Conservation (phyloP, 2,113 vertebrate genomes). For the Oryzias javanicus region DNA sequence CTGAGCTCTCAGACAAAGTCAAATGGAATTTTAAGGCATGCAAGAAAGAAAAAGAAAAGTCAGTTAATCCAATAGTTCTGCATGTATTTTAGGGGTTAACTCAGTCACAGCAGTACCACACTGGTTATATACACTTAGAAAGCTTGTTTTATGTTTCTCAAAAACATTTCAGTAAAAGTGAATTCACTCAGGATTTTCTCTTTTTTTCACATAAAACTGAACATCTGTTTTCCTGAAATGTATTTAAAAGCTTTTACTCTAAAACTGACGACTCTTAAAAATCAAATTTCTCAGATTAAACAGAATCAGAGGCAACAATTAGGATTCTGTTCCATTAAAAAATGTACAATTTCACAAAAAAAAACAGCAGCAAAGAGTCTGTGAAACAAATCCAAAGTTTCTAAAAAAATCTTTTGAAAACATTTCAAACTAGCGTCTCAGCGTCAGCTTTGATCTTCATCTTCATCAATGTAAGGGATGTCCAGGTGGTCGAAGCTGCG, state of each 20-base stretch:
- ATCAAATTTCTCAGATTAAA: no score
- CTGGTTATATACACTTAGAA: no score
- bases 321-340: conserved; percentile 21
- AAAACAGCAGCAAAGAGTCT: no score
- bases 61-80: not conserved
- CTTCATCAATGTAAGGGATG: conserved; percentile 80
- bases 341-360: conserved; percentile 21
- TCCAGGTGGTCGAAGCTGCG: conserved; percentile 80
- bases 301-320: conserved; percentile 8
- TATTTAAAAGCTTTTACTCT: no score
- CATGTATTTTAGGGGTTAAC: no score
- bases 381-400: conserved; percentile 41
- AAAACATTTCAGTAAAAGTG: no score
- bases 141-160: no score
- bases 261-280: no score
- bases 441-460: conserved; percentile 34
- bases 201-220: no score
- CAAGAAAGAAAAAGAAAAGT: not conserved
- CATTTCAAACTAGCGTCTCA: not conserved
- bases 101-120: no score
- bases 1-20: conserved; percentile 16
- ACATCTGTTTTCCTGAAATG: no score
- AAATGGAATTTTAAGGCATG: conserved; percentile 29
- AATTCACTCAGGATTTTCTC: no score
- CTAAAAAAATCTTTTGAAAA: conserved; percentile 13